Evolutionary conservation across 2,113 vertebrate genomes (phyloP).

Genomic region (Leptosomus discolor): DNA sequence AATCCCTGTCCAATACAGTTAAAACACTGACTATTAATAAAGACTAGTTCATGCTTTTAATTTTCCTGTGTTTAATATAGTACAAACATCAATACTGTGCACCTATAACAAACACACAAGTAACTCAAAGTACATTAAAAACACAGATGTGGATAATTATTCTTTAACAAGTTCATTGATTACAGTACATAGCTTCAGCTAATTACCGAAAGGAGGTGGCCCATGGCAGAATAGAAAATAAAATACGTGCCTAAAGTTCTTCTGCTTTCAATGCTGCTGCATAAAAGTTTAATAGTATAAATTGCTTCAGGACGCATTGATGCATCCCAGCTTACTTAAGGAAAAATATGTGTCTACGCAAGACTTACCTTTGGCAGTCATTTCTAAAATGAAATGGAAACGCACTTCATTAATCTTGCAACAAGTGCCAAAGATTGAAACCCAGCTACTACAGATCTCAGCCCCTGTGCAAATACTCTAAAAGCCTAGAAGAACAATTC

Average conservation of each 20-base stretch:
- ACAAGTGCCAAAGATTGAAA: not conserved
- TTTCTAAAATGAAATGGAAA: not conserved
- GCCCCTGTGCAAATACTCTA: not conserved
- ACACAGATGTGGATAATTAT: not conserved
- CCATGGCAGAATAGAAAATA: not conserved
- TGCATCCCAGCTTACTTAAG: not conserved
- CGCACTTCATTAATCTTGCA: not conserved
- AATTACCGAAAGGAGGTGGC: not conserved
- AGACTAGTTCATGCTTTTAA: not conserved
- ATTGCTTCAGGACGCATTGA: not conserved
- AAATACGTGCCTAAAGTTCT: not conserved
- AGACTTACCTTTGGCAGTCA: not conserved
- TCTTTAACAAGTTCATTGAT: slow-evolving; percentile 3
- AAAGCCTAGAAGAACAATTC: not conserved
- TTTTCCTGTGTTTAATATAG: not conserved
- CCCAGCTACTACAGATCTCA: not conserved
- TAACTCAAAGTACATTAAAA: not conserved
- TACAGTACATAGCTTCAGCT: not conserved
- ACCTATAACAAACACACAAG: not conserved
- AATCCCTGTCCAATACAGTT: not conserved
- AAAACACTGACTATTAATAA: not conserved
- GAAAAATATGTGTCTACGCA: not conserved
- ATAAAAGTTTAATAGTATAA: not conserved
- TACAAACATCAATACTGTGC: not conserved
- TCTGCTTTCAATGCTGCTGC: not conserved